Evolutionary conservation across 2,113 vertebrate genomes (phyloP).

Genomic region (Serinus canaria): DNA sequence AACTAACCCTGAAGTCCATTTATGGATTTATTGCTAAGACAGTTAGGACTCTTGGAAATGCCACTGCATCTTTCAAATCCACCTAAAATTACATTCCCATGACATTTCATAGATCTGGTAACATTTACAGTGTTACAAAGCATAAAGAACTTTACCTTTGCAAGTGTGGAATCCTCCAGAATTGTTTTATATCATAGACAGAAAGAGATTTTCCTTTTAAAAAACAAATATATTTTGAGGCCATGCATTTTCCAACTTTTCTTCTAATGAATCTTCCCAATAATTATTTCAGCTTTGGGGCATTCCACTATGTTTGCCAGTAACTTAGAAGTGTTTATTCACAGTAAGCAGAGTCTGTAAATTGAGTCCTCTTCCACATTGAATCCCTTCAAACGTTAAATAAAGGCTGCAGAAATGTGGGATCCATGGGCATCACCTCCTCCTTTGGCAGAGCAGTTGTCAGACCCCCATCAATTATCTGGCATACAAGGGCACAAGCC

Average conservation of each 20-base stretch:
- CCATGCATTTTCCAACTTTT: not conserved
- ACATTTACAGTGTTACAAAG: constrained; percentile 6
- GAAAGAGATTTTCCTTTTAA: not conserved
- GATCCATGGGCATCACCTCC: not conserved
- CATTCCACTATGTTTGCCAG: not conserved
- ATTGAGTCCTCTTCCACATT: not conserved
- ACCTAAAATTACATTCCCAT: constrained; percentile 10
- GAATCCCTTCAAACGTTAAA: not conserved
- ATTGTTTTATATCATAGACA: not conserved
- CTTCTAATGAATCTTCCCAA: not conserved
- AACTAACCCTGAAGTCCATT: not conserved
- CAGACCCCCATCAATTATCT: not conserved
- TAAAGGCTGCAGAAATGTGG: not conserved
- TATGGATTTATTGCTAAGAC: constrained; percentile 15
- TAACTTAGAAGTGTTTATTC: not conserved
- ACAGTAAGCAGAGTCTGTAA: no score
- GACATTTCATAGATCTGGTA: constrained; percentile 7
- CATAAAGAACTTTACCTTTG: not conserved
- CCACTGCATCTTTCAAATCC: constrained; percentile 13
- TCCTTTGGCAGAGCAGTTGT: not conserved
- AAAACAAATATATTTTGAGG: not conserved
- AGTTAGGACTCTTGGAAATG: not conserved
- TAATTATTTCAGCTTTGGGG: not conserved
- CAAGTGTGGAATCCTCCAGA: not conserved
- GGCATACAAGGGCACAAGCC: not conserved